Percentiles rank a stretch among this genome's conserved stretches.
These are phyloP conservation scores for Sinhomidia bicolor DNA, from an alignment of 2,888 invertebrate species.

Conservation along the genomic window DNA sequence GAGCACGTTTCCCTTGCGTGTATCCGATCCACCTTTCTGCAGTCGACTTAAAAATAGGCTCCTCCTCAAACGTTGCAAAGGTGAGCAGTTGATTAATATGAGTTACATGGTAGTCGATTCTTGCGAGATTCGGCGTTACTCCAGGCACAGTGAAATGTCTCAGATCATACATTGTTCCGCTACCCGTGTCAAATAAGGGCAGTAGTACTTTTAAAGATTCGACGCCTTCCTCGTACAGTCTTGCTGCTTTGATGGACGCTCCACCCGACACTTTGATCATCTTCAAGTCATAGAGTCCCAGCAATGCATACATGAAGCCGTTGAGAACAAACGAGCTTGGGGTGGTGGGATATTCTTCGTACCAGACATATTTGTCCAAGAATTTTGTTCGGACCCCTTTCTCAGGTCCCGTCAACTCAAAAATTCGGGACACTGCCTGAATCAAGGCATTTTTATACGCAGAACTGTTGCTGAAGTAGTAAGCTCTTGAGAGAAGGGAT, in stretches of 20 bases:
- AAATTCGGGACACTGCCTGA: conserved; percentile 90
- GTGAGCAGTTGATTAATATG: conserved; percentile 93
- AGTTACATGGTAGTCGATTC: conserved; percentile 99
- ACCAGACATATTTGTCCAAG: conserved; percentile 94
- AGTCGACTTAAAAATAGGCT: conserved; percentile 90
- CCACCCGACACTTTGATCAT: conserved; percentile 88
- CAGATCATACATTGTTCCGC: conserved; percentile 97
- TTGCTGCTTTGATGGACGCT: conserved; percentile 86
- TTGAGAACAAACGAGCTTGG: conserved; percentile 98
- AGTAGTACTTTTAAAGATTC: conserved; percentile 92
- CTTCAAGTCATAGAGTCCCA: conserved; percentile 97
- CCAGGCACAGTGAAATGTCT: conserved; percentile 93
- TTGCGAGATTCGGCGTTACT: conserved; percentile 95
- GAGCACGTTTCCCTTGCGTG: conserved; percentile 96
- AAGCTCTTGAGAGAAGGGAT: conserved; percentile 96
- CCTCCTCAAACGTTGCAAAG: conserved; percentile 84
- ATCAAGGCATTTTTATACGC: conserved; percentile 91
- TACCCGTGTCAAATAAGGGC: conserved; percentile 96
- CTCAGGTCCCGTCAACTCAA: conserved; percentile 87
- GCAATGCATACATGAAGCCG: conserved; percentile 98
- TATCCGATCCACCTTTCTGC: conserved; percentile 97
- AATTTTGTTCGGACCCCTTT: conserved; percentile 91
- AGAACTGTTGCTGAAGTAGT: conserved; percentile 87
- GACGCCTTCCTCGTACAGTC: conserved; percentile 92
- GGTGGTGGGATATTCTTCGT: conserved; percentile 98